A percentile compares a stretch with the other conserved stretches of the same genome.
Evolutionary conservation across 2,888 invertebrate genomes (phyloP).

Genomic region (Callyntrura guangdongensis): DNA sequence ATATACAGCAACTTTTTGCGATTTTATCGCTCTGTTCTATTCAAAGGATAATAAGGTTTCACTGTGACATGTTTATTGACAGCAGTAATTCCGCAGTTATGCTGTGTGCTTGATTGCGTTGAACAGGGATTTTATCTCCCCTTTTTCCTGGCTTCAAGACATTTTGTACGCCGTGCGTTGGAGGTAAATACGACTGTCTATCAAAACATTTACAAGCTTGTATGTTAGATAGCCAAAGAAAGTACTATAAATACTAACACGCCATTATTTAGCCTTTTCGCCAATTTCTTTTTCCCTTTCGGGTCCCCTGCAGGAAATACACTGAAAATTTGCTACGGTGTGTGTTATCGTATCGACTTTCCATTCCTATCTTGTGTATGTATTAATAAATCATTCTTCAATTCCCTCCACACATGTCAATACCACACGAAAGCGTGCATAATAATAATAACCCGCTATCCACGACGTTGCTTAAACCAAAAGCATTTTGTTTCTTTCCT

Average conservation of each 20-base stretch:
- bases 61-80: conserved; percentile 33
- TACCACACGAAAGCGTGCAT: neutral
- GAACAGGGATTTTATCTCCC: neutral
- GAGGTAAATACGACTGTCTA: neutral
- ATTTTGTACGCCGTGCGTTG: neutral
- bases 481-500: too few relatives aligned
- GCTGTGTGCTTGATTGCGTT: neutral
- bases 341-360: neutral
- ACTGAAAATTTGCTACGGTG: neutral
- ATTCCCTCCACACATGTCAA: neutral
- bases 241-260: conserved; percentile 6
- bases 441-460: too few relatives aligned
- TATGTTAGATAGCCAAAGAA: neutral
- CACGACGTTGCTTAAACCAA: too few relatives aligned
- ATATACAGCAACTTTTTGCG: conserved; percentile 27
- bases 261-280: neutral
- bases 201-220: neutral
- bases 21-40: conserved; percentile 29
- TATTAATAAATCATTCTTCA: neutral
- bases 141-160: neutral
- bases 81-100: neutral
- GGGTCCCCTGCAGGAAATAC: neutral
- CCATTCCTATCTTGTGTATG: neutral
- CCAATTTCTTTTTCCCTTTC: conserved; percentile 7
- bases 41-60: neutral